Evolutionary conservation across 2,113 vertebrate species (phyloP).

Genomic region (Dromas ardeola): DNA sequence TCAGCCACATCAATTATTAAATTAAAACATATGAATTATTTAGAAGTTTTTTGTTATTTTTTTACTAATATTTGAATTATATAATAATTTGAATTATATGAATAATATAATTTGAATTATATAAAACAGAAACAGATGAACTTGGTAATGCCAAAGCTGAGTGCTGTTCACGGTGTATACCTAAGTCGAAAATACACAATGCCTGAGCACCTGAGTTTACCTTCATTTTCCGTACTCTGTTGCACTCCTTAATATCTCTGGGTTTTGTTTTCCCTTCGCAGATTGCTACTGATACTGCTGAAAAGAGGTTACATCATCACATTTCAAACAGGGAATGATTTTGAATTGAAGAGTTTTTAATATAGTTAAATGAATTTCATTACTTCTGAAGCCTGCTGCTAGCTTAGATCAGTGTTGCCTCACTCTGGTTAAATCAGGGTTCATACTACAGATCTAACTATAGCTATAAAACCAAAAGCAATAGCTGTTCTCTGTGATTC

Average conservation of each 20-base stretch:
- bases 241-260: not conserved
- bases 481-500: not conserved
- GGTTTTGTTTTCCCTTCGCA: not conserved
- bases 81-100: too few species aligned
- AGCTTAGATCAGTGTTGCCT: not conserved
- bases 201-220: not conserved
- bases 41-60: not conserved
- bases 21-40: not conserved
- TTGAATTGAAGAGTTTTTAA: not conserved
- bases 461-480: not conserved
- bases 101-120: too few species aligned
- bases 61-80: not conserved
- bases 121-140: not conserved
- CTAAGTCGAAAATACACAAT: rapidly evolving
- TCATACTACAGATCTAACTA: not conserved
- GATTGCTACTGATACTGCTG: not conserved
- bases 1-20: not conserved
- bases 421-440: not conserved
- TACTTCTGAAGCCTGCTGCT: not conserved
- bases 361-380: not conserved
- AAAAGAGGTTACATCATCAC: not conserved
- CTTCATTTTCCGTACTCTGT: not conserved
- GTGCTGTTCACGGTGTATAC: not conserved
- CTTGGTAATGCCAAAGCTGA: not conserved
- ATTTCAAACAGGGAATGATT: not conserved